A percentile compares a stretch with the other conserved stretches of the same genome.
These are phyloP conservation scores for Nemopilema nomurai DNA, from an alignment of 30 jellyfish, hydroid and myxozoan species.

Conservation along the genomic window DNA sequence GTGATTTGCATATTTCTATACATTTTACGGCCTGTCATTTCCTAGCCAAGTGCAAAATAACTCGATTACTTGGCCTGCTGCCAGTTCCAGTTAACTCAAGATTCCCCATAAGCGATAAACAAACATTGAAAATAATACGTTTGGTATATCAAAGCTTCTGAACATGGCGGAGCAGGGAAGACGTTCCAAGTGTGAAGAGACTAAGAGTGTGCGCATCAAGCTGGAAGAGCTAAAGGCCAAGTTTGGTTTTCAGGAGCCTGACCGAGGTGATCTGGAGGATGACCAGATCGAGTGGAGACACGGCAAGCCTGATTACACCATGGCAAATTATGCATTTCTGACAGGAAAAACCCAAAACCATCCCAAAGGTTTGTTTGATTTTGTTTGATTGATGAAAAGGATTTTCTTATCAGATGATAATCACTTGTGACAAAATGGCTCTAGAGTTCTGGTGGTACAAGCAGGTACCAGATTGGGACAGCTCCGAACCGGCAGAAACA, in stretches of 20 bases:
- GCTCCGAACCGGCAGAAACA: too few species aligned
- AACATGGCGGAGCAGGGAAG: neutral
- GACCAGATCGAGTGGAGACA: constrained; percentile 47
- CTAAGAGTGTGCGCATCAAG: neutral
- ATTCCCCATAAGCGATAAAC: too few species aligned
- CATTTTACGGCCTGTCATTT: too few species aligned
- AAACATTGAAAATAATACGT: neutral
- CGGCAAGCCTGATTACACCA: constrained; percentile 63
- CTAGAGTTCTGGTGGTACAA: too few species aligned
- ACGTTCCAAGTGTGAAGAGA: neutral
- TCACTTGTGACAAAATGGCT: too few species aligned
- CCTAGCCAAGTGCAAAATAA: too few species aligned
- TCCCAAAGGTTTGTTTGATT: constrained; percentile 11
- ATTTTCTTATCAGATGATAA: neutral
- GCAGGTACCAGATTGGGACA: too few species aligned
- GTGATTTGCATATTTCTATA: too few species aligned
- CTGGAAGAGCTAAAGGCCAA: constrained; percentile 8
- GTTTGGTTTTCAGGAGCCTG: constrained; percentile 51
- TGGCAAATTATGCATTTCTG: constrained; percentile 42
- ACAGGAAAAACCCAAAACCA: constrained; percentile 61
- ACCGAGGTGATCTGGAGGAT: constrained; percentile 51
- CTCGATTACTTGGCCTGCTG: too few species aligned
- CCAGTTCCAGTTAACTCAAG: too few species aligned
- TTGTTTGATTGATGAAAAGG: neutral
- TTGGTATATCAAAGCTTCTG: neutral